A percentile compares a stretch with the other conserved stretches of the same genome.
phyloP scores from a whole-genome alignment of 1,140 invertebrate species.

The Aphelenchoides fujianensis region DNA sequence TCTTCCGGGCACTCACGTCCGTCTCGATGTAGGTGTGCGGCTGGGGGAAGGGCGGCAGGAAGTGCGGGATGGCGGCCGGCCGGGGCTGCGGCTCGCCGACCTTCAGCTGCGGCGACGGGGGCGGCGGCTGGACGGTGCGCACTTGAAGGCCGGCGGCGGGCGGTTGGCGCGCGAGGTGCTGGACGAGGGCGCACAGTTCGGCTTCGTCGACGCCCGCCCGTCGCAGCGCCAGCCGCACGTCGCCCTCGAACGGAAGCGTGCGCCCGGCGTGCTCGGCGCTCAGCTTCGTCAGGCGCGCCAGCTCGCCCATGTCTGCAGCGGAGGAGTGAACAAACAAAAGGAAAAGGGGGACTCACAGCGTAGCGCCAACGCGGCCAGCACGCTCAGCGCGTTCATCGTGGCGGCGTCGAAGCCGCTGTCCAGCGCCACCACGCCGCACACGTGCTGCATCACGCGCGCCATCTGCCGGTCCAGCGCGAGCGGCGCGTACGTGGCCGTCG shows the following conservation, averaged over 20 bases:
- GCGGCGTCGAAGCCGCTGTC: background rate
- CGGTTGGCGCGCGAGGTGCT: background rate
- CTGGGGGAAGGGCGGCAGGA: conserved; percentile 86
- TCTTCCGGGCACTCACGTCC: conserved; percentile 77
- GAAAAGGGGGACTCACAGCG: background rate
- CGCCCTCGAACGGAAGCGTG: conserved; percentile 79
- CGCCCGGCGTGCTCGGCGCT: conserved; percentile 80
- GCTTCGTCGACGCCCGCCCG: conserved; percentile 67
- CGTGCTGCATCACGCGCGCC: background rate
- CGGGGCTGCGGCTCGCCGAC: conserved; percentile 79
- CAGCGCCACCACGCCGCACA: background rate
- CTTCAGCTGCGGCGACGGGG: conserved; percentile 76
- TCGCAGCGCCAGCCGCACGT: conserved; percentile 79
- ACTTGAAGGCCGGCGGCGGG: conserved; percentile 11
- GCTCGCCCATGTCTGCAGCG: background rate
- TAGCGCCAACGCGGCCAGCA: conserved; percentile 4
- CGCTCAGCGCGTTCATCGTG: background rate
- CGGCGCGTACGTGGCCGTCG: background rate
- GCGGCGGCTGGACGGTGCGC: conserved; percentile 64
- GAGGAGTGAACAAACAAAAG: background rate
- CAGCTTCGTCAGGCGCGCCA: conserved; percentile 18
- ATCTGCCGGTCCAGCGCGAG: background rate
- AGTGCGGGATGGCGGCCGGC: conserved; percentile 80
- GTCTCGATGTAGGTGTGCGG: conserved; percentile 92
- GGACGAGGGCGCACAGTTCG: conserved; percentile 14